These are phyloP conservation scores for Andrena camellia DNA, from an alignment of 2,888 invertebrate species.

Conservation along the genomic window DNA sequence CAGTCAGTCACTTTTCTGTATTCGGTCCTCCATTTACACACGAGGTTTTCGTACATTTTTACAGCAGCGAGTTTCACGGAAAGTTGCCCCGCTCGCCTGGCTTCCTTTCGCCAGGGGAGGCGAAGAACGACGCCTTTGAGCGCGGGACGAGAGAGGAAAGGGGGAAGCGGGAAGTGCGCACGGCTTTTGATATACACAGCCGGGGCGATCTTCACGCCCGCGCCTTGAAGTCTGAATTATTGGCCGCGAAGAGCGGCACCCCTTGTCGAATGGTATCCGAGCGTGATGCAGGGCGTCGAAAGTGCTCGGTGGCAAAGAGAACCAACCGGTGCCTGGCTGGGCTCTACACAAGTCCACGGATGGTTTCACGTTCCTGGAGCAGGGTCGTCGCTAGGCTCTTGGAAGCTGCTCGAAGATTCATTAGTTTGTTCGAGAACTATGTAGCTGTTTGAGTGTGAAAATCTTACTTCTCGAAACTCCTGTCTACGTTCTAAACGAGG, in stretches of 20 bases:
- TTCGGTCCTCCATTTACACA: too few relatives aligned
- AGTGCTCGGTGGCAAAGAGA: slow-evolving; percentile 71
- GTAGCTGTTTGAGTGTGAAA: neutral
- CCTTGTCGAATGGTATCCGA: slow-evolving; percentile 79
- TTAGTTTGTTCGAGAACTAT: slow-evolving; percentile 2
- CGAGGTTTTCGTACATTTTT: neutral
- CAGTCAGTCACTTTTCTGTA: too few relatives aligned
- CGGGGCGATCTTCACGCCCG: slow-evolving; percentile 71
- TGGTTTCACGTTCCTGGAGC: slow-evolving; percentile 37
- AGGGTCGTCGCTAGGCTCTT: slow-evolving; percentile 22
- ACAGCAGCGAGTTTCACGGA: slow-evolving; percentile 2
- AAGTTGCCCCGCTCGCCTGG: neutral
- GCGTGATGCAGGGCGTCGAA: slow-evolving; percentile 72
- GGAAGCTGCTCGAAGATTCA: slow-evolving; percentile 29
- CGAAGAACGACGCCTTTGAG: slow-evolving; percentile 63
- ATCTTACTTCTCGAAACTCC: too few relatives aligned
- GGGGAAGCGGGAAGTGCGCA: slow-evolving; percentile 39
- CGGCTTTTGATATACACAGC: slow-evolving; percentile 73
- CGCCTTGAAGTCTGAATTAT: slow-evolving; percentile 79
- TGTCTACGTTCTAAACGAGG: too few relatives aligned
- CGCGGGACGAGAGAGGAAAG: slow-evolving; percentile 19
- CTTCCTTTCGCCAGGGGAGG: slow-evolving; percentile 7
- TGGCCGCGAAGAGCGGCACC: slow-evolving; percentile 69
- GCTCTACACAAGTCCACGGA: slow-evolving; percentile 36
- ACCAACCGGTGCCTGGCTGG: slow-evolving; percentile 46